Base-by-base conservation (phyloP, 2,888 invertebrate species). In the Biston stratarius region DNA sequence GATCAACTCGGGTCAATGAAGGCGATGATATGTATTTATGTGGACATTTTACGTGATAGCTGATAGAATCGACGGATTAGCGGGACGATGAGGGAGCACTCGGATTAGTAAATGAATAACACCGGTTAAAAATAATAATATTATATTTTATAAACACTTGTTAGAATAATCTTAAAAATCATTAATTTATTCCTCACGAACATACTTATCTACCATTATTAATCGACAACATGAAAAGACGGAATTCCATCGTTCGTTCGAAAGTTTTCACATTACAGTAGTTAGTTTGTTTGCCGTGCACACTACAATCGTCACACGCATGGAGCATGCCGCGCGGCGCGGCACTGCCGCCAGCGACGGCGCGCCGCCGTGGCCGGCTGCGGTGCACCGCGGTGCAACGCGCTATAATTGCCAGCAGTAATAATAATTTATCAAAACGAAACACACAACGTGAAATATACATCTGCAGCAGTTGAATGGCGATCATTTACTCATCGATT, bases 61-160 rank as follows among this genome's bases (percentile, higher is more conserved):
- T 94, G 93, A 92, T 92, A 90, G 92, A 92, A 92, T 89, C 84
- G 84, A 83, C 82, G 76, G 36, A 79, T 87, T 87, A 87, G 80
- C 79, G 65, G 79, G 72, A 72, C 65, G 70, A 80, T 82, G 79
- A 83, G 78, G 88, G 87, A 75, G 70, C 88, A 90, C 87, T 82
- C 89, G 77, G 81, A 85, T 92, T 92, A 92, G 90, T 90, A 86
- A 91, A 92, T 89, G 90, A 91, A 92, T 78, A 53, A 90, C 87
- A 89, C 90, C 83, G 73, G 82, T 83, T 92, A 94, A 94, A 94
- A 94, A 94, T 94, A 94, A 94, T 94, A 93, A 94, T 93, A 94
- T 75, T 94, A 94, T 94, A 94, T 94, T 91, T 83, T 92, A 94
- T 94, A 94, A 94, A 94, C 94, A 94, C 94, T 94, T 92, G 92